phyloP scores from a whole-genome alignment of 2,113 vertebrate genomes.

The Dasyprocta punctata region DNA sequence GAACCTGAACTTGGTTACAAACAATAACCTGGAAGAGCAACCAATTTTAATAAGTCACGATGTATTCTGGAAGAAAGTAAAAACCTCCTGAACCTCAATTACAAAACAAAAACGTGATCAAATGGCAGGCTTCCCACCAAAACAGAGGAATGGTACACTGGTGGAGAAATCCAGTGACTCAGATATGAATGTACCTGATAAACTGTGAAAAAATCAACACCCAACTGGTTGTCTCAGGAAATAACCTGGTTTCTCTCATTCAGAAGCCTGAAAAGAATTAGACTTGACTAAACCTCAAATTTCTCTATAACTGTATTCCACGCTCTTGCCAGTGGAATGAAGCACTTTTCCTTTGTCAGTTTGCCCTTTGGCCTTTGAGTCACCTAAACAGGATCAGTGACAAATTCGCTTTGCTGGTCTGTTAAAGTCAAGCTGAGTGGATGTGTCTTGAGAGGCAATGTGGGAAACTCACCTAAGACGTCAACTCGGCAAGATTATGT shows the following conservation, averaged over 20 bases:
- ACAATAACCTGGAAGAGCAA: neutral
- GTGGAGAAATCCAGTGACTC: neutral
- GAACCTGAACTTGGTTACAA: conserved; percentile 42
- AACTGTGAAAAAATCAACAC: neutral
- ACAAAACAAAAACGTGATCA: neutral
- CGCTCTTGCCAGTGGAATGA: neutral
- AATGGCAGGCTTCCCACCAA: neutral
- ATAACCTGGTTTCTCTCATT: neutral
- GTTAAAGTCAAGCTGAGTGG: neutral
- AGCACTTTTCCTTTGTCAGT: neutral
- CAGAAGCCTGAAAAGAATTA: neutral
- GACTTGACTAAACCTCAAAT: neutral
- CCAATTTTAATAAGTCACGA: conserved; percentile 24
- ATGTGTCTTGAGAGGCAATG: neutral
- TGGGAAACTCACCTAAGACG: neutral
- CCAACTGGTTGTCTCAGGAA: neutral
- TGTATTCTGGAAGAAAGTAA: conserved; percentile 23
- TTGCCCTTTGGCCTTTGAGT: neutral
- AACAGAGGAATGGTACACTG: neutral
- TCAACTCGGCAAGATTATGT: neutral
- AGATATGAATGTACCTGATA: neutral
- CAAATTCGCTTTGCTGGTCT: neutral
- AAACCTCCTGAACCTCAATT: neutral
- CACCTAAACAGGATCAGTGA: neutral
- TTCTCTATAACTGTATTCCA: neutral